These are phyloP conservation scores for Emydura subglobosa DNA, from an alignment of 2,113 vertebrate species.

Conservation along the genomic window DNA sequence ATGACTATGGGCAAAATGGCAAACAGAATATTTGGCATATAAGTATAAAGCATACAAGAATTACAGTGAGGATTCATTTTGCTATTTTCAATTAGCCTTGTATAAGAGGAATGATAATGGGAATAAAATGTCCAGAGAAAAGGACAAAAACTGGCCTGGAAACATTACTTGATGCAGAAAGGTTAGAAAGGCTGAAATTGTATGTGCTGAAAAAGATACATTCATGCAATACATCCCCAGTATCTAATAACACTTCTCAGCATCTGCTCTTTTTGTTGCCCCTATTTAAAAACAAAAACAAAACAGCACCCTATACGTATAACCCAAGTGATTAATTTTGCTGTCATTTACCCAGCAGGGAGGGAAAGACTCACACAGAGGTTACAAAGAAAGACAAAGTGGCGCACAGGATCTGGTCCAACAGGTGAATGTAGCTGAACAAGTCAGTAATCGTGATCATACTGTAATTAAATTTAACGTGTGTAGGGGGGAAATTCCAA, in stretches of 20 bases:
- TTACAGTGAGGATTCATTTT: background rate
- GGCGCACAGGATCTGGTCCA: no score
- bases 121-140: background rate
- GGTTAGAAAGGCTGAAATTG: background rate
- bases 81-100: background rate
- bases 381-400: slow-evolving; percentile 48
- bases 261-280: background rate
- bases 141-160: background rate
- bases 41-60: background rate
- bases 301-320: slow-evolving; percentile 28
- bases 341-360: slow-evolving; percentile 55
- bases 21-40: background rate
- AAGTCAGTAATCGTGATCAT: no score
- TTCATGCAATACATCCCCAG: background rate
- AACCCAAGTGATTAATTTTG: slow-evolving; percentile 49
- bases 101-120: background rate
- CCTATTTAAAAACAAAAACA: background rate
- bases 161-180: background rate
- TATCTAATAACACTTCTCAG: slow-evolving; percentile 13
- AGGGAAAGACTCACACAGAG: slow-evolving; percentile 22
- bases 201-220: background rate
- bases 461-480: no score
- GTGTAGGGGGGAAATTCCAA: no score
- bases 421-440: no score
- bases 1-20: background rate